Conservation (phyloP, 2,888 invertebrate genomes). For the Bimastos eiseni region DNA sequence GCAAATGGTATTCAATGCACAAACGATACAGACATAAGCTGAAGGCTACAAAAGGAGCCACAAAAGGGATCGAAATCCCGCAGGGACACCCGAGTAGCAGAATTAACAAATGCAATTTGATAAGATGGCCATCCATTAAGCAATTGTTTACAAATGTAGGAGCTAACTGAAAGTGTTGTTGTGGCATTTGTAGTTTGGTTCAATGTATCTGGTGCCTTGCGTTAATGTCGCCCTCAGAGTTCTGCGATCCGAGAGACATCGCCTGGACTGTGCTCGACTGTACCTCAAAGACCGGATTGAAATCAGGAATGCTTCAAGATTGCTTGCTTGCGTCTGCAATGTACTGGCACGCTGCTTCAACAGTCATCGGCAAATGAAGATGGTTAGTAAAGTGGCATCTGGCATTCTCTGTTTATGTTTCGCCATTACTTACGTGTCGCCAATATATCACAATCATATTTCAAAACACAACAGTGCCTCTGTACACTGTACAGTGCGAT, state of each 20-base stretch:
- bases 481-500: too few relatives aligned
- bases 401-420: not conserved
- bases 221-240: not conserved
- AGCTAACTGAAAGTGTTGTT: not conserved
- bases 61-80: too few relatives aligned
- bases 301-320: not conserved
- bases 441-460: not conserved
- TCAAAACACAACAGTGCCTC: not conserved
- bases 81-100: too few relatives aligned
- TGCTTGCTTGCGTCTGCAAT: not conserved
- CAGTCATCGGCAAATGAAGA: constrained; percentile 14
- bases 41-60: too few relatives aligned
- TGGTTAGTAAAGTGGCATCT: not conserved
- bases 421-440: not conserved
- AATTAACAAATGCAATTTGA: too few relatives aligned
- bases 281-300: not conserved
- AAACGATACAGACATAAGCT: too few relatives aligned
- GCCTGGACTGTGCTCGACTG: not conserved
- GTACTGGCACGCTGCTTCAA: not conserved
- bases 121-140: too few relatives aligned
- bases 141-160: not conserved
- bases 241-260: not conserved
- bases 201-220: not conserved
- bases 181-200: constrained; percentile 20
- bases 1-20: too few relatives aligned